A percentile compares a stretch with the other conserved stretches of the same genome.
These are phyloP conservation scores for Melieria picta DNA, from an alignment of 2,888 invertebrate species.

Conservation along the genomic window DNA sequence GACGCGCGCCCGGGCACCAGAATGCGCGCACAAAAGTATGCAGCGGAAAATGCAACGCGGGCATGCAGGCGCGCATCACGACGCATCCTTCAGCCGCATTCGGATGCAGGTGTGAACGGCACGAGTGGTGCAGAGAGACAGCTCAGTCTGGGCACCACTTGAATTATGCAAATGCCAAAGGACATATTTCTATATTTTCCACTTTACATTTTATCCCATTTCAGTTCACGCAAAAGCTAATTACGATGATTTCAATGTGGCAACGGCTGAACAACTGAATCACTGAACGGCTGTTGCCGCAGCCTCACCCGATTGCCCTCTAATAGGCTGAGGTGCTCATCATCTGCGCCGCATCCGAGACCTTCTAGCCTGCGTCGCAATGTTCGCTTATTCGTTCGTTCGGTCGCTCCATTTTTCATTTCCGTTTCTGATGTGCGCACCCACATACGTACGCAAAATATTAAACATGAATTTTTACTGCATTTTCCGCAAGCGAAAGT, in stretches of 20 bases:
- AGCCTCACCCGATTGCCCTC: too few relatives aligned
- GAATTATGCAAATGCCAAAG: constrained; percentile 23
- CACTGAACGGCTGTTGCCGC: too few relatives aligned
- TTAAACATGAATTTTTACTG: too few relatives aligned
- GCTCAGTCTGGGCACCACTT: constrained; percentile 25
- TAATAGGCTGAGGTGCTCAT: too few relatives aligned
- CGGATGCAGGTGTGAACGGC: constrained; percentile 10
- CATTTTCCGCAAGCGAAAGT: too few relatives aligned
- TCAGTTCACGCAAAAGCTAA: constrained; percentile 17
- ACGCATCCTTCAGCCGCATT: constrained; percentile 30
- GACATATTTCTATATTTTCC: not conserved
- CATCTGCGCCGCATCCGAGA: too few relatives aligned
- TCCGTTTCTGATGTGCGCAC: constrained; percentile 7
- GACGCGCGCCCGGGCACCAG: not conserved
- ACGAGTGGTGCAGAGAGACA: too few relatives aligned
- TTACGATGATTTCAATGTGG: not conserved
- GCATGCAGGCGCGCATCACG: not conserved
- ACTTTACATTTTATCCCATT: not conserved
- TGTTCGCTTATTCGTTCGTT: not conserved
- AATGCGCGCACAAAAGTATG: constrained; percentile 11
- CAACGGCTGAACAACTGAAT: too few relatives aligned
- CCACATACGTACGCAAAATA: too few relatives aligned
- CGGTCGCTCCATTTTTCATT: constrained; percentile 22
- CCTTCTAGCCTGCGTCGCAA: not conserved
- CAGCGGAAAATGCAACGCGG: not conserved